Evolutionary conservation across 2,797 vertebrate genomes (phyloP), one percentile per base, ranked within the genome.

Genomic region (Taenioides sp.): DNA sequence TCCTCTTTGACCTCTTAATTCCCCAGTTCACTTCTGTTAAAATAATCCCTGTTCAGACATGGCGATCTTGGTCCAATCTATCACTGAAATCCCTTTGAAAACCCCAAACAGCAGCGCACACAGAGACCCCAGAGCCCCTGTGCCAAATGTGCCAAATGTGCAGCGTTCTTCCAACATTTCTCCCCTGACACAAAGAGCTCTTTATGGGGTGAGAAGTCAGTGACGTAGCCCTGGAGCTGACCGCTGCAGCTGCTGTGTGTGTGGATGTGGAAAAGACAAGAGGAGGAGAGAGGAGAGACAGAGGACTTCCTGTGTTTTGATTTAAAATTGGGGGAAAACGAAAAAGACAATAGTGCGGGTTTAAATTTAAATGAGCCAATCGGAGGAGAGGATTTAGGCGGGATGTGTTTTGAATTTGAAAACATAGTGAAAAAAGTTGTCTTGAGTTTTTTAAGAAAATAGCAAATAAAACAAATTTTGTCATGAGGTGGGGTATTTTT

Each of bases 341-440:
- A 69, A 28, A 66, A 43, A 47, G 28, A 23, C 67, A 43, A 60
- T 74, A 79, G 63, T 43, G 65, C 28, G 31, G 18, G 86, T 90
- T 83, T 77, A 90, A 88, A 85, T 92, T 92, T 70, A 83, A 92
- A 91, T 49, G 18, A 66, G 43, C 90, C 89, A 90, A 88, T 90
- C 23, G 49, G 28, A 66, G 75, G 1, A 10, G 27, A 2, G 25
- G 16, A 2, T 25, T 7, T 18, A 11, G 64, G 64, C 22, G 64
- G 23, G 43, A 28, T 3, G 37, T 2, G 20, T 14, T 63, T 40
- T 37, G 34, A 63, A 63, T 14, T 59, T 52, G 40, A 43, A 40
- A 40, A 40, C 9, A 37, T 9, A 14, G 40, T 14, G 34, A 34
- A 34, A 34, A 34, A 34, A 4, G 28, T 31, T 31, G 28, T 4